Base-by-base conservation (phyloP, 30 jellyfish, hydroid and myxozoan species). In the Clytia hemisphaerica region DNA sequence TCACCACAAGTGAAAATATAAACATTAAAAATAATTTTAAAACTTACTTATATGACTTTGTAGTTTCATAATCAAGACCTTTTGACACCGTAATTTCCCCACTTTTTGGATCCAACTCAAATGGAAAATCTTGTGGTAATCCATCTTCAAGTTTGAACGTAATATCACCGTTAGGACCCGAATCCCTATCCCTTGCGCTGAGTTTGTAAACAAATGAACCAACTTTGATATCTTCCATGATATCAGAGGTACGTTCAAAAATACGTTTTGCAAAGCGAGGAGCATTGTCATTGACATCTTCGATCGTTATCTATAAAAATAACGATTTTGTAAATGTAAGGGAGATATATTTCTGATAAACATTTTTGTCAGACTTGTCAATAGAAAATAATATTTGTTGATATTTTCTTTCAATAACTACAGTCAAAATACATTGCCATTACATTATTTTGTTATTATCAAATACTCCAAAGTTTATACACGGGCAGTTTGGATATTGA, bases 281-380 rank as follows among this genome's bases (percentile, higher is more conserved):
- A 6, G 81, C 30, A 28, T 69, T 69, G 27, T 69, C 81, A 69
- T 69, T 69, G 7, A 69, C 81, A 44, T 69, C 81, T 22, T 47
- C 53, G n/a, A 69, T 54, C 9, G 28, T 9, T 12, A 69, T 55
- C 81, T 69, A 69, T 22, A 67, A 38, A 10, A 0, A 36, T 21
- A n/a, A n/a, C n/a, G n/a, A n/a, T n/a, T n/a, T n/a, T n/a, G n/a
- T n/a, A n/a, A n/a, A n/a, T n/a, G n/a, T n/a, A n/a, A n/a, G n/a
- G n/a, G n/a, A n/a, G n/a, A n/a, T n/a, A n/a, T n/a, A n/a, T n/a
- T n/a, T n/a, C n/a, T n/a, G n/a, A n/a, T n/a, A n/a, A n/a, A n/a
- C n/a, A n/a, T n/a, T n/a, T n/a, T n/a, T n/a, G n/a, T n/a, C n/a
- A n/a, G n/a, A n/a, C n/a, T n/a, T n/a, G n/a, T n/a, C n/a, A n/a